Evolutionary conservation across 2,888 invertebrate species (phyloP).

Genomic region (Drosophila flavopinicola): DNA sequence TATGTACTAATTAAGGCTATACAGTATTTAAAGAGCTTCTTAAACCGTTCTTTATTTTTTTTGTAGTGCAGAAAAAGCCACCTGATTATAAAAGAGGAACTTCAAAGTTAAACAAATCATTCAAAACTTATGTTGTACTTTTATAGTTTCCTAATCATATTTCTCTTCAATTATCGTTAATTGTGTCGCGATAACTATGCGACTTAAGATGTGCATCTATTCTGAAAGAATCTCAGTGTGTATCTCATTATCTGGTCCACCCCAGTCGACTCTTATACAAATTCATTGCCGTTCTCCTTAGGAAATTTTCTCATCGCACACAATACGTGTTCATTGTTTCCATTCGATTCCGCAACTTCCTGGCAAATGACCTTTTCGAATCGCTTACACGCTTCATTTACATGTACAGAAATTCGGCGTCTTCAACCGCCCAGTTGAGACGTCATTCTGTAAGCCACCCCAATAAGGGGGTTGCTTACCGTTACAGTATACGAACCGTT

Average conservation of each 20-base stretch:
- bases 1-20: too few species aligned
- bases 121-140: too few species aligned
- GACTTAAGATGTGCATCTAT: background rate
- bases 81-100: too few species aligned
- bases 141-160: too few species aligned
- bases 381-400: slow-evolving; percentile 20
- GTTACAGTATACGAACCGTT: slow-evolving; percentile 25
- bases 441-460: slow-evolving; percentile 29
- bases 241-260: slow-evolving; percentile 16
- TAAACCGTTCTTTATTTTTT: too few species aligned
- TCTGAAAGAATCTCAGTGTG: background rate
- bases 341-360: slow-evolving; percentile 19
- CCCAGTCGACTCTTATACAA: slow-evolving; percentile 5
- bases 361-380: slow-evolving; percentile 53
- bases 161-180: too few species aligned
- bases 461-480: slow-evolving; percentile 40
- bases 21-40: too few species aligned
- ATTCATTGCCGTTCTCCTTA: background rate
- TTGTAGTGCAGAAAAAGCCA: too few species aligned
- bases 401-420: slow-evolving; percentile 16
- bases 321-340: slow-evolving; percentile 54
- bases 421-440: slow-evolving; percentile 5
- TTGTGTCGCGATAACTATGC: too few species aligned
- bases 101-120: too few species aligned
- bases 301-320: slow-evolving; percentile 2